These are phyloP conservation scores for Sisyra terminalis DNA, from an alignment of 2,888 invertebrate species.

Conservation along the genomic window DNA sequence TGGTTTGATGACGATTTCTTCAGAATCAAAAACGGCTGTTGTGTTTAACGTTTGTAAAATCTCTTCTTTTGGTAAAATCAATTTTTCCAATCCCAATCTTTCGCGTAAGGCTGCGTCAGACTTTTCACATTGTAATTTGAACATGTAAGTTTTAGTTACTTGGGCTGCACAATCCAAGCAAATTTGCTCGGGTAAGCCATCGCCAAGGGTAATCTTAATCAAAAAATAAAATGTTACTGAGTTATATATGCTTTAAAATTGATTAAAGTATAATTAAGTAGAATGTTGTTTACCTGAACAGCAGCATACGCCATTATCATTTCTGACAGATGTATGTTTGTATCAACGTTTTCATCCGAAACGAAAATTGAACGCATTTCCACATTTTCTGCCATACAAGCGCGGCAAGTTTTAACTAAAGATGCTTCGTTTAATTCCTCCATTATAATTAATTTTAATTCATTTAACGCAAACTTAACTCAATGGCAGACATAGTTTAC, in stretches of 20 bases:
- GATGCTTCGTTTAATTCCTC: constrained; percentile 6
- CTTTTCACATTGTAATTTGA: constrained; percentile 29
- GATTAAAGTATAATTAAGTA: constrained; percentile 9
- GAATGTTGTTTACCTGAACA: constrained; percentile 20
- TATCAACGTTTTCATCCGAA: constrained; percentile 18
- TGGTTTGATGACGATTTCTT: constrained; percentile 15
- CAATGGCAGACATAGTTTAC: constrained; percentile 1
- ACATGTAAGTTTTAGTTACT: constrained; percentile 31
- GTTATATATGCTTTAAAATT: not conserved
- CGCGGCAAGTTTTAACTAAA: constrained; percentile 21
- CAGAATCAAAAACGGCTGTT: constrained; percentile 12
- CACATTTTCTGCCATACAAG: constrained; percentile 23
- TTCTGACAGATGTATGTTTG: constrained; percentile 23
- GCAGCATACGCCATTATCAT: constrained; percentile 25
- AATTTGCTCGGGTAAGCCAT: constrained; percentile 41
- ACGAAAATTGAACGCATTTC: constrained; percentile 24
- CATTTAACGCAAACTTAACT: not conserved
- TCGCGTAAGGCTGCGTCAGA: constrained; percentile 25
- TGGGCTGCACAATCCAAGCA: constrained; percentile 35
- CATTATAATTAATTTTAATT: constrained; percentile 1
- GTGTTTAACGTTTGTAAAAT: constrained; percentile 8
- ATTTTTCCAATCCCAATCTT: constrained; percentile 14
- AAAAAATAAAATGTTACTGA: constrained; percentile 7
- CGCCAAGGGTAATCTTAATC: constrained; percentile 27
- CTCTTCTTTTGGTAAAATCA: constrained; percentile 11